Evolutionary conservation across 2,888 invertebrate species (phyloP), one percentile per base, ranked within the genome.

Genomic region (Drosophila recens): DNA sequence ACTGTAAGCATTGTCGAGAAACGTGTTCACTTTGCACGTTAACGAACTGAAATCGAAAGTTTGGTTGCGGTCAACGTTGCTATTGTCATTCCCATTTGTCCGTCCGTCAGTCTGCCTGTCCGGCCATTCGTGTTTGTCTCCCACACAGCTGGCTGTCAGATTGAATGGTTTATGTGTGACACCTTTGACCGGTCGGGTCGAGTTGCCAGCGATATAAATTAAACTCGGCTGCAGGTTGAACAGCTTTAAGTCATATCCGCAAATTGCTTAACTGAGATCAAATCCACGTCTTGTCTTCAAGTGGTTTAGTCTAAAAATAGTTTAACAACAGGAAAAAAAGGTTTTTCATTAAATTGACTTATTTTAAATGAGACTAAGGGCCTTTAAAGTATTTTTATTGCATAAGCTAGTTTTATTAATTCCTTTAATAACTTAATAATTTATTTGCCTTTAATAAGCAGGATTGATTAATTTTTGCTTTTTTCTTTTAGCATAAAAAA

Each of bases 151-250:
- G 76, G 75, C 81, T 87, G 87, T 80, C 84, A 83, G 89, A 87
- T 86, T 85, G 87, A 84, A 84, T 84, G 84, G 83, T 84, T 84
- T 84, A 84, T 84, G 84, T 83, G 84, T 79, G 86, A 83, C 86
- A 87, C 83, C 87, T 87, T 85, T 86, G 87, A 70, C 84, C 84
- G 74, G 82, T 79, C 90, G 80, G 71, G 81, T 79, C 73, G 71
- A 64, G 68, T 66, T 68, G 72, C 63, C 62, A 59, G 61, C 75
- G 54, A 79, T 78, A 91, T 91, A 91, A 90, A 91, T 91, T 89
- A 89, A 80, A 72, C 62, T 62, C 53, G 54, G 51, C 71, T 68
- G 58, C 62, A 65, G 43, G 33, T 6, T 13, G 36, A 43, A 38
- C 43, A 61, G 53, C 79, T 83, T 82, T 61, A 76, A 80, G 72